Evolutionary conservation across 2,888 invertebrate genomes (phyloP), one percentile per base, ranked within the genome.

Genomic region (Aethes cnicana): DNA sequence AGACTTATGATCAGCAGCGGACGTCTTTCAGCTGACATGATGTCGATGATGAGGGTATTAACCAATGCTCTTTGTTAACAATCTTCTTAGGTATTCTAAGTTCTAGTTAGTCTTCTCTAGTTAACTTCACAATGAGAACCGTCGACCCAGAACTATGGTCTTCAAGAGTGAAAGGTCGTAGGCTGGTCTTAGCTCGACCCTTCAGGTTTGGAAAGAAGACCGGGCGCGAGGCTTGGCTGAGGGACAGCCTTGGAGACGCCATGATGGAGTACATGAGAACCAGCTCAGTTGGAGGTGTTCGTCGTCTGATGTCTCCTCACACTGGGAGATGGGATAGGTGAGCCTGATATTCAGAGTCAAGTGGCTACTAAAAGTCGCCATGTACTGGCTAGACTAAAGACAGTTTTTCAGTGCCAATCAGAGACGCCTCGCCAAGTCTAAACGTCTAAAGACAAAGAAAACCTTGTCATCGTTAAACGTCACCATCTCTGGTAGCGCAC

Each of bases 81-180:
- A 11, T 2, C 4, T n/a, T 17, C 4, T n/a, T n/a, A 4, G n/a
- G 8, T 8, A 4, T 6, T 6, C 23, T 23, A 4, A 6, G 8
- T 2, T 4, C n/a, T 2, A 14, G 3, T 6, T 2, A 3, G 48
- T 3, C n/a, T 49, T 18, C n/a, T 39, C 20, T 33, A 9, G 23
- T 35, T 3, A 30, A 12, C n/a, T n/a, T 9, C 20, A 58, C 18
- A 23, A 74, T 74, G 71, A 59, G 73, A 4, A 72, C 74, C 3
- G 63, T 72, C 4, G 69, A 74, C 46, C 70, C 71, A 0, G 57
- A 48, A 1, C 4, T 37, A 1, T 74, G 72, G 74, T 59, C 46
- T 0, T 54, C 23, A n/a, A 55, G 42, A 11, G 26, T 32, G 1
- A 56, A 32, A 9, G 58, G 57, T 8, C 47, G 48, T 1, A 25